phyloP scores from a whole-genome alignment of 2,113 vertebrate genomes.

The Oreotragus oreotragus region DNA sequence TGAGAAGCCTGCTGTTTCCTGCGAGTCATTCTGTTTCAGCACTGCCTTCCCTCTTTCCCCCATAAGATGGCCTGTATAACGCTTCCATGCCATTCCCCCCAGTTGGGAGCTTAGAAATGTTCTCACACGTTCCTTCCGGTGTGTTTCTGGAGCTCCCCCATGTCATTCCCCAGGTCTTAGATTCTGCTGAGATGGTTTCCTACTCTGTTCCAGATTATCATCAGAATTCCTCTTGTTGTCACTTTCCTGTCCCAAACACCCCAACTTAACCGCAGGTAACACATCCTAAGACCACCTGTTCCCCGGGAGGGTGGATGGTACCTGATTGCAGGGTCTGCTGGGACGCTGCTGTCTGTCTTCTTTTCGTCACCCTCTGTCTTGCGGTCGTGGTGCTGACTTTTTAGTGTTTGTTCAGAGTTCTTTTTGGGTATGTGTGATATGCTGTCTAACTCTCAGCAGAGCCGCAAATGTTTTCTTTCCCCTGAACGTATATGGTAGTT shows the following conservation, averaged over 20 bases:
- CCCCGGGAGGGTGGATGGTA: fast-evolving
- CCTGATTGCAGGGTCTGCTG: fast-evolving
- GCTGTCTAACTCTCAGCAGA: neutral
- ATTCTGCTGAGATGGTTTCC: neutral
- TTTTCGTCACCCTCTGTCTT: neutral
- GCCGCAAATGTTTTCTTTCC: neutral
- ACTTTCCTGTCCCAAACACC: neutral
- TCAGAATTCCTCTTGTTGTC: neutral
- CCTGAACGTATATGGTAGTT: neutral
- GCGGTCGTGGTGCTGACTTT: neutral
- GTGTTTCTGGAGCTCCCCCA: neutral
- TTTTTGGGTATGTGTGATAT: neutral
- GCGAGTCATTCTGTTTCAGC: fast-evolving
- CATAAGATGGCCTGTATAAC: fast-evolving
- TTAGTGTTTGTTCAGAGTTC: neutral
- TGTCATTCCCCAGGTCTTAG: neutral
- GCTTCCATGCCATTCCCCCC: neutral
- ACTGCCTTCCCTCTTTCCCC: neutral
- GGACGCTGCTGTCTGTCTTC: neutral
- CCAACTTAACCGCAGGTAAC: fast-evolving
- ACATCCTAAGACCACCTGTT: neutral
- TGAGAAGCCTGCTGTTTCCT: neutral
- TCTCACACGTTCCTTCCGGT: neutral
- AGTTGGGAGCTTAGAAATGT: neutral
- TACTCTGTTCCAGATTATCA: neutral